phyloP scores from a whole-genome alignment of 2,888 invertebrate genomes.

The Steinernema scapterisci region DNA sequence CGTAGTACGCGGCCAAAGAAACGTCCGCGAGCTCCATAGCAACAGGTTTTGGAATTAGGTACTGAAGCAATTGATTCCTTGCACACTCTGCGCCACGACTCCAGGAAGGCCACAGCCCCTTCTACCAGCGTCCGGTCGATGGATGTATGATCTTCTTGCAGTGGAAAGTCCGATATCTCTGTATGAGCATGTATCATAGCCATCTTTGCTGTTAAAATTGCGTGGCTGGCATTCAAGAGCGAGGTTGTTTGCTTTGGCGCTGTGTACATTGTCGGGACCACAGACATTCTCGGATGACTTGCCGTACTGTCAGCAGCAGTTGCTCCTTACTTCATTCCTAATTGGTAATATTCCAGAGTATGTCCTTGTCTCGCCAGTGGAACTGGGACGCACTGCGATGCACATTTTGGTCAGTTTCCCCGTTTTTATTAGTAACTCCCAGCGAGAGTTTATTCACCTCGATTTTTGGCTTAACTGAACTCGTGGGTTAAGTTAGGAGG shows the following conservation, averaged over 20 bases:
- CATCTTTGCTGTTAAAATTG: background rate
- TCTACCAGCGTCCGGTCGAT: too few species aligned
- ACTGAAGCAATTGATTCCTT: slow-evolving; percentile 20
- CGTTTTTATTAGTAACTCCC: background rate
- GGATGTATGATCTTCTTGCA: too few species aligned
- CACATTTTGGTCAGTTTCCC: slow-evolving; percentile 10
- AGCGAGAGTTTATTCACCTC: background rate
- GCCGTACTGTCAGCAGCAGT: slow-evolving; percentile 8
- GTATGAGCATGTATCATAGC: too few species aligned
- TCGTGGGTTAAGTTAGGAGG: background rate
- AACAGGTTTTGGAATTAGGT: slow-evolving; percentile 13
- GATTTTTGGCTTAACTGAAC: background rate
- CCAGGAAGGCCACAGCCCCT: background rate
- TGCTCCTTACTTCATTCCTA: background rate
- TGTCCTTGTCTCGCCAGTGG: slow-evolving; percentile 27
- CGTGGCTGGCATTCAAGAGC: background rate
- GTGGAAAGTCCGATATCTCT: too few species aligned
- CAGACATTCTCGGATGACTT: slow-evolving; percentile 32
- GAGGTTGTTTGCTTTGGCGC: slow-evolving; percentile 15
- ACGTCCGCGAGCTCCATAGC: slow-evolving; percentile 16
- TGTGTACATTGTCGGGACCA: slow-evolving; percentile 28
- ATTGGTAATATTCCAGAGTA: slow-evolving; percentile 1
- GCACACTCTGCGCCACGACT: background rate
- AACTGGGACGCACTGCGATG: slow-evolving; percentile 4
- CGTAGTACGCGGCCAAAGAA: background rate